Evolutionary conservation across 23 tunicate species (phyloP).

Genomic region (Trididemnum clinides): DNA sequence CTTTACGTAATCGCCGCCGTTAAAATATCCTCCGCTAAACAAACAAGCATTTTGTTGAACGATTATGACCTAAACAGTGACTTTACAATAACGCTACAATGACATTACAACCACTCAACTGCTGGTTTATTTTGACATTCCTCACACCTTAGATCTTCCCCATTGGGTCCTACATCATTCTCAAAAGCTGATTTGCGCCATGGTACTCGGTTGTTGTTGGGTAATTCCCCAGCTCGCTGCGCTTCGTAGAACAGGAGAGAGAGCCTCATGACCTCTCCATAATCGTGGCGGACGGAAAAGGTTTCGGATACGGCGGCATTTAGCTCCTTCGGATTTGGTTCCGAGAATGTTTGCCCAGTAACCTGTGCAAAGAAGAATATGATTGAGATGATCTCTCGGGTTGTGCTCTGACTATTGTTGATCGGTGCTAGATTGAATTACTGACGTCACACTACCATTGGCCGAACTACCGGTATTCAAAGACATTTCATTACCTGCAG

Average conservation of each 20-base stretch:
- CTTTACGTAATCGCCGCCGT: slow-evolving; percentile 88
- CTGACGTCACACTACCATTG: not conserved
- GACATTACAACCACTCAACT: too few species aligned
- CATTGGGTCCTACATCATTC: slow-evolving; percentile 63
- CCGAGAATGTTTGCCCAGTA: slow-evolving; percentile 85
- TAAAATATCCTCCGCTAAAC: slow-evolving; percentile 91
- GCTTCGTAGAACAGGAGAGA: slow-evolving; percentile 96
- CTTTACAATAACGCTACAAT: too few species aligned
- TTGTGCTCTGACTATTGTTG: not conserved
- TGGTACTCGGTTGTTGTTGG: slow-evolving; percentile 62
- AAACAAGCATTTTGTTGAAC: too few species aligned
- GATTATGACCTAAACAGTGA: too few species aligned
- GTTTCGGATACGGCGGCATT: slow-evolving; percentile 48
- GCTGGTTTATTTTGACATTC: not conserved
- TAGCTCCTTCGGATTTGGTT: slow-evolving; percentile 87
- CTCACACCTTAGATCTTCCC: slow-evolving; percentile 62
- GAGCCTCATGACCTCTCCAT: slow-evolving; percentile 58
- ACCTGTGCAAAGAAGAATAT: slow-evolving; percentile 43
- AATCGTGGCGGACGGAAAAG: slow-evolving; percentile 79
- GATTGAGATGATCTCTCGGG: slow-evolving; percentile 5
- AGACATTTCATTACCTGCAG: slow-evolving; percentile 45
- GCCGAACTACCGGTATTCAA: not conserved
- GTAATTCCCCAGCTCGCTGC: slow-evolving; percentile 83
- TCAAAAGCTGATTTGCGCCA: slow-evolving; percentile 83
- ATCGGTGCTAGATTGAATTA: too few species aligned